Evolutionary conservation across 2,113 vertebrate genomes (phyloP).

Genomic region (Sprattus sprattus): DNA sequence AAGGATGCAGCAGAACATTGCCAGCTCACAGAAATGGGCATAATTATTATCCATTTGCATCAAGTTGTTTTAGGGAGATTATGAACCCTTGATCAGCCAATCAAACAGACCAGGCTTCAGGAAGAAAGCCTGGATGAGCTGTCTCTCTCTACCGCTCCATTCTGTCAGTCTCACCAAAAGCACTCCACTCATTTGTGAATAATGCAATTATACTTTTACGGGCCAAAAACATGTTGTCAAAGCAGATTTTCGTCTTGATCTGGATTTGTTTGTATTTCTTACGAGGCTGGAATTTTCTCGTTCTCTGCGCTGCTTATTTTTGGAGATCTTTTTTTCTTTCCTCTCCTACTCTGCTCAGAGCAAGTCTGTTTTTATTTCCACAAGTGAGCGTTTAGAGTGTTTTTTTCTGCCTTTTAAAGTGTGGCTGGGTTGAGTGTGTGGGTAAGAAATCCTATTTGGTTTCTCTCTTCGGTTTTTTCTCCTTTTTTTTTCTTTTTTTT

Average conservation of each 20-base stretch:
- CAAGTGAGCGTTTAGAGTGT: background rate
- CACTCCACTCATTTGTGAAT: conserved; percentile 45
- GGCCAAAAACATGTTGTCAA: conserved; percentile 48
- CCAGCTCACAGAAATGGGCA: conserved; percentile 28
- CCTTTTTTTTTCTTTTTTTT: background rate
- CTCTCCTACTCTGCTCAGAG: background rate
- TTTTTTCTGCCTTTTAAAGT: background rate
- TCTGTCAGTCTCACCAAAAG: conserved; percentile 45
- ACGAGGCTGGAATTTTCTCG: conserved; percentile 11
- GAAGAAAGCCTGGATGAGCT: conserved; percentile 54
- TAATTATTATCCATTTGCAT: conserved; percentile 45
- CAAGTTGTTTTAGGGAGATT: conserved; percentile 60
- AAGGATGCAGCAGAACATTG: conserved; percentile 20
- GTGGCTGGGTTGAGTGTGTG: background rate
- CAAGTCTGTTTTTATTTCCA: background rate
- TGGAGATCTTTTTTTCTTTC: background rate
- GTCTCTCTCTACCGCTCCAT: conserved; percentile 3
- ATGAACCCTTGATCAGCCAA: conserved; percentile 64
- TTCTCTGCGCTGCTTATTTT: conserved; percentile 6
- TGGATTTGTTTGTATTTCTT: conserved; percentile 33
- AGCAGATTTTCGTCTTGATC: conserved; percentile 25
- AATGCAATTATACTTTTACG: conserved; percentile 38
- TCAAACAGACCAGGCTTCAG: conserved; percentile 57
- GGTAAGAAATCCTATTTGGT: conserved; percentile 16
- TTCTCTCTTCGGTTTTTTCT: background rate